A percentile compares a stretch with the other conserved stretches of the same genome.
phyloP scores from a whole-genome alignment of 2,797 vertebrate genomes.

The Lophura swinhoii region DNA sequence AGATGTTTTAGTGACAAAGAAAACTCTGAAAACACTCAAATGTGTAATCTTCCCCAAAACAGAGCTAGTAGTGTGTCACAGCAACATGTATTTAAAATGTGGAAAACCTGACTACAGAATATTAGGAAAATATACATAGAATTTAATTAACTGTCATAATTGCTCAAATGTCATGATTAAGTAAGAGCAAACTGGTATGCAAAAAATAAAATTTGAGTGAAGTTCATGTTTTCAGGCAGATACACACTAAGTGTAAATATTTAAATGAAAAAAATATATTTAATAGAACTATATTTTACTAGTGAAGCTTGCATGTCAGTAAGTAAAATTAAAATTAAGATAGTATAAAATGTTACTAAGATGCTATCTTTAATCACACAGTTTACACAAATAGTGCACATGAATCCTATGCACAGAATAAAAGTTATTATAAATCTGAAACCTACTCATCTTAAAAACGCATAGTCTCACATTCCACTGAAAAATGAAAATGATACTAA shows the following conservation, averaged over 20 bases:
- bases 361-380: neutral
- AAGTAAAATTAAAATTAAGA: neutral
- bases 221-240: neutral
- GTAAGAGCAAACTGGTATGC: rapidly evolving
- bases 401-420: neutral
- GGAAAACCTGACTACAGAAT: neutral
- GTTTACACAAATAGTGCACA: neutral
- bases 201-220: neutral
- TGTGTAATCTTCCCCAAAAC: neutral
- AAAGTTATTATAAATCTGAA: neutral
- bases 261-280: neutral
- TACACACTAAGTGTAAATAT: neutral
- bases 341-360: neutral
- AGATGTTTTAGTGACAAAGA: neutral
- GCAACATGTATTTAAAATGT: neutral
- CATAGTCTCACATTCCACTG: neutral
- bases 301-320: neutral
- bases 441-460: neutral
- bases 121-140: neutral
- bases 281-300: neutral
- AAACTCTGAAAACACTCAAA: neutral
- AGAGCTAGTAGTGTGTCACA: neutral
- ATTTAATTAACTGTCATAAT: neutral
- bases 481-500: neutral
- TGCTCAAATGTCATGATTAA: neutral